Conservation (phyloP, 2,113 vertebrate species). For the Pangasianodon hypophthalmus region DNA sequence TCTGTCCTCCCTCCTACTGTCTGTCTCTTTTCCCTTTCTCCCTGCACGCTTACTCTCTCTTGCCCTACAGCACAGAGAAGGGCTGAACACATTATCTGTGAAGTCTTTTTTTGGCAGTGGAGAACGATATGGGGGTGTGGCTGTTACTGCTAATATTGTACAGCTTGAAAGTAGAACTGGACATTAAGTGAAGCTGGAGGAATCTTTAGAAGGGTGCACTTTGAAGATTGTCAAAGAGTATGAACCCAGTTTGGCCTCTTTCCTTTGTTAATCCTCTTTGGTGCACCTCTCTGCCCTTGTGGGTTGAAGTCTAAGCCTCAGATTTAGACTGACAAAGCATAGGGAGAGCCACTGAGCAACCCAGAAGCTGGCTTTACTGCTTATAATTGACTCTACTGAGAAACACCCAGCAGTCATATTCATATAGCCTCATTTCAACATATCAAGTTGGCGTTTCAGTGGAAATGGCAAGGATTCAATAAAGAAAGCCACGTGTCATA, state of each 20-base stretch:
- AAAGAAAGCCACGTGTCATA: constrained; percentile 23
- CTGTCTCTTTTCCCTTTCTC: constrained; percentile 16
- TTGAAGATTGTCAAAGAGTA: constrained; percentile 43
- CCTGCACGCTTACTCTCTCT: not conserved
- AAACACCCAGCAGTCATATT: constrained; percentile 45
- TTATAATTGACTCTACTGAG: constrained; percentile 39
- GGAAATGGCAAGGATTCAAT: constrained; percentile 34
- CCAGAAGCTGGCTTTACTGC: not conserved
- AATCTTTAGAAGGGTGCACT: constrained; percentile 25
- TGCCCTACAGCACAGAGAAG: constrained; percentile 40
- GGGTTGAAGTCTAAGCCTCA: constrained; percentile 37
- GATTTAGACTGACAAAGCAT: constrained; percentile 41
- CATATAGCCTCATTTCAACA: constrained; percentile 7
- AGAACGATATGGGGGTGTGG: constrained; percentile 29
- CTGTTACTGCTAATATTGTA: constrained; percentile 44
- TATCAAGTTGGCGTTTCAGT: constrained; percentile 14
- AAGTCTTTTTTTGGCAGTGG: constrained; percentile 49
- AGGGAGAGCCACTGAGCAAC: constrained; percentile 17
- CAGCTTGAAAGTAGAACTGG: not conserved
- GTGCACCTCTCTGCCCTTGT: constrained; percentile 45
- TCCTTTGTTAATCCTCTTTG: constrained; percentile 49
- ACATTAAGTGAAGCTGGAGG: not conserved
- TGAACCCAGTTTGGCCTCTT: constrained; percentile 6
- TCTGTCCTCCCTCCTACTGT: not conserved
- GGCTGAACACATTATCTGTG: constrained; percentile 55